Percentiles rank a stretch among this genome's conserved stretches.
Evolutionary conservation across 1,140 invertebrate genomes (phyloP).

Genomic region (Ooceraea biroi): DNA sequence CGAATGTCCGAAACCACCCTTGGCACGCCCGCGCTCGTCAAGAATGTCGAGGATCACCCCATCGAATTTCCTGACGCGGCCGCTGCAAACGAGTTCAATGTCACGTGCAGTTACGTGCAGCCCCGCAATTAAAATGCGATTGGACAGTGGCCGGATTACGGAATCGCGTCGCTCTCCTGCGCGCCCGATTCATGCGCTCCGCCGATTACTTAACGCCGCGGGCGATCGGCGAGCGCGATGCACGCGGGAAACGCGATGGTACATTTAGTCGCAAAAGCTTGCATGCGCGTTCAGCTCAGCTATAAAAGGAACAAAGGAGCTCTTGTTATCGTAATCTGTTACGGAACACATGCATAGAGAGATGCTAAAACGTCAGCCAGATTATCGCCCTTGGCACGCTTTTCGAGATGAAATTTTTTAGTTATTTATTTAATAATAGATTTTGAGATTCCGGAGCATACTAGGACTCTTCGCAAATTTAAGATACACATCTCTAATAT

Average conservation of each 20-base stretch:
- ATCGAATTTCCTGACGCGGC: neutral
- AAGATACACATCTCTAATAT: no score
- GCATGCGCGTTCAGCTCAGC: neutral
- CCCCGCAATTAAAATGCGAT: conserved; percentile 20
- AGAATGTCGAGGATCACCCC: neutral
- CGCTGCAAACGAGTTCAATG: neutral
- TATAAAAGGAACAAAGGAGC: neutral
- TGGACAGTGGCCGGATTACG: conserved; percentile 34
- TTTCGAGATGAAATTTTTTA: no score
- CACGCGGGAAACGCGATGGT: conserved; percentile 2
- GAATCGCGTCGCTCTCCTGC: conserved; percentile 32
- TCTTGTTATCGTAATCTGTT: no score
- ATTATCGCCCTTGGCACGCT: no score
- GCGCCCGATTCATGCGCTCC: conserved; percentile 3
- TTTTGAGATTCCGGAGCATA: no score
- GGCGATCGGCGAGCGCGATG: conserved; percentile 53
- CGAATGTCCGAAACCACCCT: no score
- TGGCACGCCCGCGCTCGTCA: no score
- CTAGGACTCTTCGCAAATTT: no score
- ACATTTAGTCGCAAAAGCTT: conserved; percentile 41
- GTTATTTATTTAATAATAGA: no score
- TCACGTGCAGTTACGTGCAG: neutral
- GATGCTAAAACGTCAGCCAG: no score
- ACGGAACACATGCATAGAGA: no score
- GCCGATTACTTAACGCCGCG: conserved; percentile 34